Conservation (phyloP, 1,140 invertebrate species). For the Drosophila takahashii region DNA sequence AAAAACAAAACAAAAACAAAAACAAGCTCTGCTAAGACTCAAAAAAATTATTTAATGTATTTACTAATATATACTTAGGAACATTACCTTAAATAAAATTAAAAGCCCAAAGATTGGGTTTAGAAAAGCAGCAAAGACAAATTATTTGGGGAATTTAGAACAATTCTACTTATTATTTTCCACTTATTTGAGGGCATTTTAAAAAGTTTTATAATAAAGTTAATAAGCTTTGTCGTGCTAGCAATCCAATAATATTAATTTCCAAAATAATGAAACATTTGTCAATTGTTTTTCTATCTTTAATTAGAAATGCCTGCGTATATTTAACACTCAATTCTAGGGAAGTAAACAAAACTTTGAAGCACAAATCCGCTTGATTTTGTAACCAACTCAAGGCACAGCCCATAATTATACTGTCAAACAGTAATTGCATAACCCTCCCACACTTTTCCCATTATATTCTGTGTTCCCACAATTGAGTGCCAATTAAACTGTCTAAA, state of each 20-base stretch:
- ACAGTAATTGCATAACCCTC: slow-evolving; percentile 32
- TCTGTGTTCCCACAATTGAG: not conserved
- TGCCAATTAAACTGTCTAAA: slow-evolving; percentile 62
- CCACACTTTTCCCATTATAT: not conserved
- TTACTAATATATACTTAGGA: too few relatives aligned
- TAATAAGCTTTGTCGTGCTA: too few relatives aligned
- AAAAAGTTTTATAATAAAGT: too few relatives aligned
- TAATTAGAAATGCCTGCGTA: not conserved
- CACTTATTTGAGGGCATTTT: too few relatives aligned
- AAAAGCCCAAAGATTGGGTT: too few relatives aligned
- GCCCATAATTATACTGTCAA: slow-evolving; percentile 53
- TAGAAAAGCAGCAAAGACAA: too few relatives aligned
- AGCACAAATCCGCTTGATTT: slow-evolving; percentile 20
- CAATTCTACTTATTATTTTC: too few relatives aligned
- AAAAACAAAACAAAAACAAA: too few relatives aligned
- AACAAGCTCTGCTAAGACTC: too few relatives aligned
- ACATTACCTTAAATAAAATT: too few relatives aligned
- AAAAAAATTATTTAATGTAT: too few relatives aligned
- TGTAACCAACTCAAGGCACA: slow-evolving; percentile 14
- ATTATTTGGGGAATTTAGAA: too few relatives aligned
- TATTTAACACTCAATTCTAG: slow-evolving; percentile 11
- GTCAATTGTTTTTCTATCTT: not conserved
- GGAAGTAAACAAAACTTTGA: slow-evolving; percentile 17
- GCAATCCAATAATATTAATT: not conserved
- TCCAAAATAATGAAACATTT: not conserved